Conservation (phyloP, 2,888 invertebrate species). For the Polyommatus icarus region DNA sequence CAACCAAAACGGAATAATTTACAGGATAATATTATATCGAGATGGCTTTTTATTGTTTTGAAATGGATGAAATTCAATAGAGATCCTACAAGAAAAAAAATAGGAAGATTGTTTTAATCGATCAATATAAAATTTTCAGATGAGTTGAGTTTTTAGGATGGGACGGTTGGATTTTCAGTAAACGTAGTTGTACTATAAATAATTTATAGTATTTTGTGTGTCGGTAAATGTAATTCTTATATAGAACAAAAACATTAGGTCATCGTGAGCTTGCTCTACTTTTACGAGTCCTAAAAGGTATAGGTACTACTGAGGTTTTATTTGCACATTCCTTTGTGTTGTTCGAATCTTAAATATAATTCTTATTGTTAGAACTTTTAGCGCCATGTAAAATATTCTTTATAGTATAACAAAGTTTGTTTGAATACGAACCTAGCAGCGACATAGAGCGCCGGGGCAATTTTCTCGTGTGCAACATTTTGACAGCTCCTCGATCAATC, state of each 20-base stretch:
- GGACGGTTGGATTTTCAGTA: background rate
- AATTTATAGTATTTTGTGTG: background rate
- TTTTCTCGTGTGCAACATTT: constrained; percentile 72
- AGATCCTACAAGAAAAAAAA: background rate
- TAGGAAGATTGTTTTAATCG: background rate
- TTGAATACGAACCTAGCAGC: constrained; percentile 63
- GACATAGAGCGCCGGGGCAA: constrained; percentile 70
- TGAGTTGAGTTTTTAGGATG: background rate
- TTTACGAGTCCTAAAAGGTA: background rate
- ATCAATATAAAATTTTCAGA: background rate
- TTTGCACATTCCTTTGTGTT: background rate
- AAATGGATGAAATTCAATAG: background rate
- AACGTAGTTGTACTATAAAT: background rate
- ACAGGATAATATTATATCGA: background rate
- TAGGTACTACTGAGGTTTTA: background rate
- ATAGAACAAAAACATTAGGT: background rate
- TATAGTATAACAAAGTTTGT: constrained; percentile 32
- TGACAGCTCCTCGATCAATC: constrained; percentile 54
- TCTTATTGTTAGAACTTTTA: background rate
- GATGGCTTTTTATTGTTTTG: background rate
- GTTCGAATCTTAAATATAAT: background rate
- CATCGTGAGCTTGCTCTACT: background rate
- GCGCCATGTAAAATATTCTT: background rate
- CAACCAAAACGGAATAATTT: background rate
- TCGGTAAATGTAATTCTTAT: background rate